Evolutionary conservation across 64 coral and sea anemone species (phyloP), one percentile per base, ranked within the genome.

Genomic region (Dendronephthya gigantea): DNA sequence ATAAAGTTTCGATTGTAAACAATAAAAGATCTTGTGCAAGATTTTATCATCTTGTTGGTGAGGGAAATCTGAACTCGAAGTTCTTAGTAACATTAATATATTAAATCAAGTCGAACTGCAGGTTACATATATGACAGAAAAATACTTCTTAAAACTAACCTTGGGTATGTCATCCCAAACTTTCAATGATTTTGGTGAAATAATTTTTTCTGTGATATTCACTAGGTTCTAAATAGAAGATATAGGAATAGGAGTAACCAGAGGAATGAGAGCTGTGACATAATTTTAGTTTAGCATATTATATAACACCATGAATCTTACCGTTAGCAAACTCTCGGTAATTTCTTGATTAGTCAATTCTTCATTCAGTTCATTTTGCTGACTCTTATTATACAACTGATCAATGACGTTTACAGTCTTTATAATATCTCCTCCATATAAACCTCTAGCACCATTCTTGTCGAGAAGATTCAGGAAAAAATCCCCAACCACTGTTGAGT

Each of bases 391-490:
- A 29, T 79, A 79, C 72, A 79, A 34, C 15, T 17, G 13, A 39
- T 79, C 72, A 79, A 79, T 19, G 9, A 79, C 72, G 16, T 39
- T 39, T 36, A 79, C 72, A 28, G 72, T 35, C 32, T 79, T 79
- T 19, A 79, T 79, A 19, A 79, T 15, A 79, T 79, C 72, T 79
- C 72, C 72, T 28, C 72, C 72, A 79, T 79, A 79, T 16, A 79
- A 33, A 79, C 72, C 72, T 79, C 36, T 29, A 9, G 15, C 72
- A 9, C 37, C 36, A 39, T 79, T 79, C 72, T 39, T 39, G 2
- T 79, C 32, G 7, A 79, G 72, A 4, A 79, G 36, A 35, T 79
- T 10, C 15, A 79, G 31, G 29, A 79, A 79, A 19, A 79, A 79
- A 36, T 79, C 72, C 15, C 72, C 72, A 0, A 79, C 72, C 0